Evolutionary conservation across 1,140 invertebrate species (phyloP).

Genomic region (Drosophila biarmipes): DNA sequence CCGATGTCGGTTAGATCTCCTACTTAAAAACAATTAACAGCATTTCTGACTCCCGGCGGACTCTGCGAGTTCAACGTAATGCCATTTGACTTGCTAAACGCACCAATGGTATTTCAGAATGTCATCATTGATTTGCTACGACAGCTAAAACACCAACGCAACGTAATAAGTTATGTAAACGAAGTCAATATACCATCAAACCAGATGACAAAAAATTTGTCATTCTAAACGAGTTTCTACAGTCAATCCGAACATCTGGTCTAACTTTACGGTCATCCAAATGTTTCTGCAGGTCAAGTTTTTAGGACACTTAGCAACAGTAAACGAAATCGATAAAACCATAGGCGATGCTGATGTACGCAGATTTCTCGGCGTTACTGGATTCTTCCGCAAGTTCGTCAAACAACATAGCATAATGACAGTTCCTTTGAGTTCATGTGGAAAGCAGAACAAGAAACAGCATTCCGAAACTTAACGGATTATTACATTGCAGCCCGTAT

Average conservation of each 20-base stretch:
- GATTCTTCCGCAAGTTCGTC: not conserved
- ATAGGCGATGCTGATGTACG: not conserved
- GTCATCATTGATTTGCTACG: too few relatives aligned
- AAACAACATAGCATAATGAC: not conserved
- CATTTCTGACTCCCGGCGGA: too few relatives aligned
- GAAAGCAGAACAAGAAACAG: not conserved
- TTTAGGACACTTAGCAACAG: not conserved
- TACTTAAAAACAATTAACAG: too few relatives aligned
- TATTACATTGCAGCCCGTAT: not conserved
- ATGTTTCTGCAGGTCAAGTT: too few relatives aligned
- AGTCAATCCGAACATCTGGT: not conserved
- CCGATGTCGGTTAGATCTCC: too few relatives aligned
- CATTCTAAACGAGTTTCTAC: too few relatives aligned
- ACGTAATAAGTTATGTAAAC: too few relatives aligned
- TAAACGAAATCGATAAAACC: not conserved
- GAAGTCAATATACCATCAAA: too few relatives aligned
- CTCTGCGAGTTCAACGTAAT: too few relatives aligned
- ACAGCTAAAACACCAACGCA: too few relatives aligned
- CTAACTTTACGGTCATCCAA: not conserved
- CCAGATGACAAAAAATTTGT: not conserved
- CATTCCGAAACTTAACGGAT: not conserved
- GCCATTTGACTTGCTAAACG: too few relatives aligned
- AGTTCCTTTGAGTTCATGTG: not conserved
- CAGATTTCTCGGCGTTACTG: not conserved
- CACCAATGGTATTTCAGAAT: too few relatives aligned